Conservation (phyloP, 1,140 invertebrate species). For the Pinna nobilis region DNA sequence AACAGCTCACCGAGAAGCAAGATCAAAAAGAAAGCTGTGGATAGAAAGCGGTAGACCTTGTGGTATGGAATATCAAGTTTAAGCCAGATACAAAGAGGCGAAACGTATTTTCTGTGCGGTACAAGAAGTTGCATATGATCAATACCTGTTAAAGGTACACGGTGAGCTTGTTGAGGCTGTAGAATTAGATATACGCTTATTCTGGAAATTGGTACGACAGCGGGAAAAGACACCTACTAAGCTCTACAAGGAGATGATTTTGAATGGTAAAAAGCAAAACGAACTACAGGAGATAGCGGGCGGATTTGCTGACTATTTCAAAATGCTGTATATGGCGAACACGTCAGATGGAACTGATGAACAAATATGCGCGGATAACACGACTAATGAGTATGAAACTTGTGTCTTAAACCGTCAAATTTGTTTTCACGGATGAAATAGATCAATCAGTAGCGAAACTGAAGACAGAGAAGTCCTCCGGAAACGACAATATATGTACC, state of each 20-base stretch:
- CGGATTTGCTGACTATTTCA: background rate
- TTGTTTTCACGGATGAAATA: conserved; percentile 1
- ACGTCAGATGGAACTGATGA: background rate
- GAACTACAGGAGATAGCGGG: background rate
- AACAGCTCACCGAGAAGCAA: conserved; percentile 11
- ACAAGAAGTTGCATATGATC: background rate
- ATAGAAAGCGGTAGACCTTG: conserved; percentile 12
- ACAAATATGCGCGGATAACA: background rate
- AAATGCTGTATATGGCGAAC: background rate
- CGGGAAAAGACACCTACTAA: background rate
- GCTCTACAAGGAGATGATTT: conserved; percentile 1
- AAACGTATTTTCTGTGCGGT: conserved; percentile 8
- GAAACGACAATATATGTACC: background rate
- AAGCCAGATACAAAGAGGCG: conserved; percentile 17
- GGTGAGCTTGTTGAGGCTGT: conserved; percentile 5
- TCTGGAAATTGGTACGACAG: conserved; percentile 10
- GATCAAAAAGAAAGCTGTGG: conserved; percentile 6
- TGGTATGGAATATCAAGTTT: conserved; percentile 8
- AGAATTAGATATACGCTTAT: conserved; percentile 22
- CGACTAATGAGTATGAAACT: background rate
- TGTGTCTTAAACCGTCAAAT: background rate
- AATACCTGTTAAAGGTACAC: conserved; percentile 15
- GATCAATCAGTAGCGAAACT: background rate
- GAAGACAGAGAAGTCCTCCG: conserved; percentile 5
- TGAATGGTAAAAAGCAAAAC: background rate